Base-by-base conservation (phyloP, 1,140 invertebrate species). In the Babylonia areolata region DNA sequence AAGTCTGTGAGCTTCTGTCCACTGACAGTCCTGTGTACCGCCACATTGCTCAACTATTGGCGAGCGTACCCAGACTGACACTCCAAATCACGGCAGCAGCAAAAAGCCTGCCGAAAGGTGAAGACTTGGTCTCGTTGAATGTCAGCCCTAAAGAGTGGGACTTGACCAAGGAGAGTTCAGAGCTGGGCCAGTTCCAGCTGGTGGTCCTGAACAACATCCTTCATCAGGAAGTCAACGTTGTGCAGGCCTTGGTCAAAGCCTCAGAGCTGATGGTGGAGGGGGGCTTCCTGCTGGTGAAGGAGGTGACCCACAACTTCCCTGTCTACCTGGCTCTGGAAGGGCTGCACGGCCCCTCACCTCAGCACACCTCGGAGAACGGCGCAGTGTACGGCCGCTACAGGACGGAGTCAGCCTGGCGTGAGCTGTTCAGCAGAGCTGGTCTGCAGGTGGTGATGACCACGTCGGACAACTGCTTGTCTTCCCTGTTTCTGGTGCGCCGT, bases 221-320 rank as follows among this genome's bases (percentile, higher is more conserved):
- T n/a, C 92, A 91, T 87, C 91, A 90, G 69, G 93, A 95, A 69
- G 51, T 90, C 46, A 90, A 95, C 84, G 90, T 95, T 35, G 81
- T 84, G 15, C 85, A 89, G 35, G 90, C 91, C 31, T 87, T 96
- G 11, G 71, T 91, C 78, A 92, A 92, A 35, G 85, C 97, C 64
- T 93, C 94, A 3, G 94, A 93, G n/a, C 95, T 96, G 39, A 91
- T 98, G 2, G 96, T 95, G 87, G 92, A 95, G 0, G 95, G 96
- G 75, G 97, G 97, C 31, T 97, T 98, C 91, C 87, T 98, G 1
- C 94, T 99, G 64, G 93, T 97, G 12, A 96, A 97, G 92, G 97
- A 98, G 94, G 95, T 95, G 11, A 95, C 95, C 15, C 94, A 94
- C 23, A 93, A 96, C 35, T 95, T 94, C 64, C 89, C 91, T 15